Evolutionary conservation across 2,113 vertebrate genomes (phyloP).

Genomic region (Telmatochromis brachygnathus): DNA sequence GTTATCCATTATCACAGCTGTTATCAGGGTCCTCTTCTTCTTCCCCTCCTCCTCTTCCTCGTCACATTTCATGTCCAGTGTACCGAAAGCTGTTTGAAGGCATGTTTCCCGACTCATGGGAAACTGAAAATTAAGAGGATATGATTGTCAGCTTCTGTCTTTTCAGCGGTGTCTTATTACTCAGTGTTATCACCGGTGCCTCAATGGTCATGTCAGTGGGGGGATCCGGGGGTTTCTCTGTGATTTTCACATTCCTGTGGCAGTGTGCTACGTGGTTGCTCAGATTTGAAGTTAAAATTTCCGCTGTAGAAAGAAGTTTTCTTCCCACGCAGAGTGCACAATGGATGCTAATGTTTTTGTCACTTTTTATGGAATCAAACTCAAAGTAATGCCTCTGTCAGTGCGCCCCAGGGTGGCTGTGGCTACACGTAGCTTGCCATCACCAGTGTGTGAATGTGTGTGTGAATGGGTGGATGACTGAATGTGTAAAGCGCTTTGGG

Average conservation of each 20-base stretch:
- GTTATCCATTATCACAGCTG: slow-evolving; percentile 41
- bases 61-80: fast-evolving
- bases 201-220: not conserved
- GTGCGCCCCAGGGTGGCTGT: not conserved
- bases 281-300: not conserved
- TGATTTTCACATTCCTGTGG: not conserved
- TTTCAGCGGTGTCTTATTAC: not conserved
- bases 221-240: not conserved
- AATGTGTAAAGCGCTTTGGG: not conserved
- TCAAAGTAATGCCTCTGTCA: not conserved
- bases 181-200: not conserved
- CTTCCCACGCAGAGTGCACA: not conserved
- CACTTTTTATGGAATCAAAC: not conserved
- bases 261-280: not conserved
- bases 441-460: not conserved
- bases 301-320: not conserved
- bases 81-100: not conserved
- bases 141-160: not conserved
- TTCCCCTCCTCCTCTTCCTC: not conserved
- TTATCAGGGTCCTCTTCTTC: not conserved
- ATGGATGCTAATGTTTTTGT: not conserved
- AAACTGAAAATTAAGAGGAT: slow-evolving; percentile 25
- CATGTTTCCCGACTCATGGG: not conserved
- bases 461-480: not conserved
- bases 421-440: not conserved